phyloP scores from a whole-genome alignment of 2,888 invertebrate species.

The Trichopria drosophilae region DNA sequence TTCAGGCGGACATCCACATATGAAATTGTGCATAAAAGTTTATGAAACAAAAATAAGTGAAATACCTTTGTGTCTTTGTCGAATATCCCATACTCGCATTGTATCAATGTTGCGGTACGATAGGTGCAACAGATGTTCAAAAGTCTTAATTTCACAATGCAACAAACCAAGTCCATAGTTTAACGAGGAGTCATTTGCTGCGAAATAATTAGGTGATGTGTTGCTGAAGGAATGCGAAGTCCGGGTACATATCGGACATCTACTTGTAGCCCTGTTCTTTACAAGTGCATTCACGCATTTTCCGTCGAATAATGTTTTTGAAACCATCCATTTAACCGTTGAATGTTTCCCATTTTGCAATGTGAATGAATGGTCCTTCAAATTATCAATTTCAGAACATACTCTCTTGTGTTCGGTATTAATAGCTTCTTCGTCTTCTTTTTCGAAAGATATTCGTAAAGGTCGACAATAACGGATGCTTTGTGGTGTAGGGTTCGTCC shows the following conservation, averaged over 20 bases:
- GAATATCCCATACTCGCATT: constrained; percentile 3
- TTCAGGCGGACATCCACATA: too few relatives aligned
- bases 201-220: constrained; percentile 1
- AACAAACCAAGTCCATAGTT: constrained; percentile 1
- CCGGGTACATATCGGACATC: constrained; percentile 1
- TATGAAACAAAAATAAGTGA: too few relatives aligned
- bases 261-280: background rate
- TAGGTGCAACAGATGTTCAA: constrained; percentile 13
- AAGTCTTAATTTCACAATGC: constrained; percentile 7
- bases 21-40: too few relatives aligned
- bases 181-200: constrained; percentile 1
- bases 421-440: background rate
- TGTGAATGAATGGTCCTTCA: background rate
- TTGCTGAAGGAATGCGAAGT: constrained; percentile 3
- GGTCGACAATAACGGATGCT: too few relatives aligned
- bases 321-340: background rate
- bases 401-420: constrained; percentile 7
- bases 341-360: background rate
- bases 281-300: constrained; percentile 3
- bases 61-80: too few relatives aligned
- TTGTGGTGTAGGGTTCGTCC: too few relatives aligned
- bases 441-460: too few relatives aligned
- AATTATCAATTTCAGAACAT: background rate
- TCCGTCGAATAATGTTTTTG: constrained; percentile 1
- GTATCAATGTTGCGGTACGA: background rate